Conservation (phyloP, 1,140 invertebrate genomes). For the Akabosia matsudoensis region DNA sequence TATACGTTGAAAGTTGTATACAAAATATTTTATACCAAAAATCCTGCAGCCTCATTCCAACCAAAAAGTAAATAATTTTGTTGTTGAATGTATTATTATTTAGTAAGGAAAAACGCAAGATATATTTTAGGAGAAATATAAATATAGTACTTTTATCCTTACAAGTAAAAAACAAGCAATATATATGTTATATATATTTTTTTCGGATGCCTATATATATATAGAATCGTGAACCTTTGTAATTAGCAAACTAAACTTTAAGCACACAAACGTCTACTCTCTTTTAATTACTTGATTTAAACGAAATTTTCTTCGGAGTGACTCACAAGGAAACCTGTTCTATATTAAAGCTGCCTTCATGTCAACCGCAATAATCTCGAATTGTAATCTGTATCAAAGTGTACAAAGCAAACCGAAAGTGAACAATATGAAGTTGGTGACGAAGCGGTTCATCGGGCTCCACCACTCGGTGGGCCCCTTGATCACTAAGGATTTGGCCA, state of each 20-base stretch:
- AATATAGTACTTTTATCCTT: too few species aligned
- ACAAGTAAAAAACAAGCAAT: too few species aligned
- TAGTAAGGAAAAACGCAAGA: too few species aligned
- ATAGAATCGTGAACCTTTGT: neutral
- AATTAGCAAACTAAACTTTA: too few species aligned
- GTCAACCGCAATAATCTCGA: slow-evolving; percentile 20
- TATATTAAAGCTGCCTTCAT: slow-evolving; percentile 9
- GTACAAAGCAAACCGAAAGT: slow-evolving; percentile 51
- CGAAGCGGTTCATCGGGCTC: slow-evolving; percentile 80
- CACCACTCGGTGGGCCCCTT: slow-evolving; percentile 82
- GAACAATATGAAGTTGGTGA: slow-evolving; percentile 69
- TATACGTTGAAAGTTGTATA: too few species aligned
- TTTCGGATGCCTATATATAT: too few species aligned
- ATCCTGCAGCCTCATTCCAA: too few species aligned
- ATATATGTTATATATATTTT: too few species aligned
- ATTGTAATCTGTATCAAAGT: slow-evolving; percentile 22
- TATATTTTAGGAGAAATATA: too few species aligned
- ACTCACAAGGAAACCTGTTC: neutral
- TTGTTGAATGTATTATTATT: too few species aligned
- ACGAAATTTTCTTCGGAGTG: neutral
- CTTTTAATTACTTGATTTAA: neutral
- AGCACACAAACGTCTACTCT: neutral
- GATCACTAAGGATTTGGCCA: slow-evolving; percentile 59
- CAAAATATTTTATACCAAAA: too few species aligned
- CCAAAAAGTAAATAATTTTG: too few species aligned